Evolutionary conservation across 2,888 invertebrate species (phyloP), one percentile per base, ranked within the genome.

Genomic region (Troglohyphantes excavatus): DNA sequence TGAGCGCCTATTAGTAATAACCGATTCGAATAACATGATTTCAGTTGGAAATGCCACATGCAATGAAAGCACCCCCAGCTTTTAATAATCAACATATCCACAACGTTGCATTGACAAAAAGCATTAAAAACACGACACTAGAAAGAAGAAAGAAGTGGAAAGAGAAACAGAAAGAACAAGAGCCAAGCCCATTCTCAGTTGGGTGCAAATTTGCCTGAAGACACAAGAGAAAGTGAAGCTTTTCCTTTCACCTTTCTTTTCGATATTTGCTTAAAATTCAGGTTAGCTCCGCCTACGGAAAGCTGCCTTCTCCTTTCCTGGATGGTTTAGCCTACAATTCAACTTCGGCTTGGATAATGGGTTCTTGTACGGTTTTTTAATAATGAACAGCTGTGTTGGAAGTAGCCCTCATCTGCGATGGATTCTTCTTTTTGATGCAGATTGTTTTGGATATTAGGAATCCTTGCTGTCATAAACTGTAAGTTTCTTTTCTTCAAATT

Each of bases 231-330:
- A 75, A 84, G 84, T 84, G 75, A 84, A 84, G 67, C 46, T 65
- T 75, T 23, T 59, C 11, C 2, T 59, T 73, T 83, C 59, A 21
- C 67, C 67, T 84, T 75, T 53, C 53, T 39, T 53, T 53, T 17
- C 33, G 65, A 75, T 84, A 84, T 84, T 84, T 84, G 67, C 84
- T 53, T 84, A 76, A 84, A 75, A 84, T 84, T 39, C 67, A 84
- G 84, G 84, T 84, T 84, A 82, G 33, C 84, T 84, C 84, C 84
- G 75, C 84, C 84, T 67, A 29, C 73, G 23, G 84, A 46, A 33
- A 21, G 39, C 46, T 67, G 19, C 67, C 75, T 70, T 84, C 67
- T n/a, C 84, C 84, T 84, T 84, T 75, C 84, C 65, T 65, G 84
- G 84, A 61, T n/a, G 29, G 11, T 84, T 53, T 75, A 84, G 67